Conservation (phyloP, 1,140 invertebrate species). For the Drosophila obscura region DNA sequence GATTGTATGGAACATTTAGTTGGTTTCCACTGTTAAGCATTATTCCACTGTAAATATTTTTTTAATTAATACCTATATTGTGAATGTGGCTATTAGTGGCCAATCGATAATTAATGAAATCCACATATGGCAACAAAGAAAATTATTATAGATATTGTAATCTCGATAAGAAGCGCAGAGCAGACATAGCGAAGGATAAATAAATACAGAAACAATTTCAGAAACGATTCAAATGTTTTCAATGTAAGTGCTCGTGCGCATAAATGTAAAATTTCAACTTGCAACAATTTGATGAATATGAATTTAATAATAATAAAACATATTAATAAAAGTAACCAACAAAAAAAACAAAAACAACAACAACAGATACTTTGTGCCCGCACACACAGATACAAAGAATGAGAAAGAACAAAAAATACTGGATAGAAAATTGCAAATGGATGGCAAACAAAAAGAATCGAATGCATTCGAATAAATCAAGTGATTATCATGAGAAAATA, state of each 20-base stretch:
- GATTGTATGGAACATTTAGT: conserved; percentile 32
- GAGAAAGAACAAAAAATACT: conserved; percentile 18
- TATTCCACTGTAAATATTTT: conserved; percentile 78
- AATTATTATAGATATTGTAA: conserved; percentile 58
- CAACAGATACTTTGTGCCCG: conserved; percentile 40
- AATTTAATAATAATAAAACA: conserved; percentile 64
- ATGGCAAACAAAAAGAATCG: conserved; percentile 44
- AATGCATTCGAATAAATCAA: conserved; percentile 71
- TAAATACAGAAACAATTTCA: conserved; percentile 35
- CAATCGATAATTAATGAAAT: conserved; percentile 61
- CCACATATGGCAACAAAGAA: conserved; percentile 48
- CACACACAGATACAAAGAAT: conserved; percentile 22
- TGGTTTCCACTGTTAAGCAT: conserved; percentile 72
- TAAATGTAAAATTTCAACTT: conserved; percentile 71
- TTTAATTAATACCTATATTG: conserved; percentile 59
- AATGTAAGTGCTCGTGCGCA: conserved; percentile 67
- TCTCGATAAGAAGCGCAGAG: conserved; percentile 27
- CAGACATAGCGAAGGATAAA: conserved; percentile 5
- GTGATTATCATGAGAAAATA: conserved; percentile 80
- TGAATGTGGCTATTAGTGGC: conserved; percentile 46
- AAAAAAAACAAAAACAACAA: conserved; percentile 18
- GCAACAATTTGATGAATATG: conserved; percentile 76
- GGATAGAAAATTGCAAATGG: conserved; percentile 48
- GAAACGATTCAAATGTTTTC: conserved; percentile 62
- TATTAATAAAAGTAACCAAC: conserved; percentile 19